Percentiles rank a stretch among this genome's conserved stretches.
Conservation (phyloP, 2,888 invertebrate genomes). For the Acanthococcus lagerstroemiae region DNA sequence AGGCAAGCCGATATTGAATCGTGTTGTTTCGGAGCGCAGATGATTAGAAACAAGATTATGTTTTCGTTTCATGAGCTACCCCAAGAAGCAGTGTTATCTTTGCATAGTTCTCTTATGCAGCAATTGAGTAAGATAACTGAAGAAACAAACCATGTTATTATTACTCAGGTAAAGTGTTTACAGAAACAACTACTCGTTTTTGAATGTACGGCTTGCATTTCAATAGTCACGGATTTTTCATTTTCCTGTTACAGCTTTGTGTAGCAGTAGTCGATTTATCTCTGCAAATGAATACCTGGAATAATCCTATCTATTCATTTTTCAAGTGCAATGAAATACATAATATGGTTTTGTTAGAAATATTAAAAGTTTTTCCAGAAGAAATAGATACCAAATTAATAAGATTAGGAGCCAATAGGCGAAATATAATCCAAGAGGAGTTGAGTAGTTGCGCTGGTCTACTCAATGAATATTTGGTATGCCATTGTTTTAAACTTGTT, state of each 20-base stretch:
- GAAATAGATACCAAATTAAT: constrained; percentile 76
- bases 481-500: not conserved
- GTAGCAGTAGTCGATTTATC: constrained; percentile 88
- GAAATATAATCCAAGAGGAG: constrained; percentile 73
- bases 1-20: constrained; percentile 80
- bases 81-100: constrained; percentile 65
- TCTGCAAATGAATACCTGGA: constrained; percentile 88
- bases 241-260: constrained; percentile 52
- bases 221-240: too few relatives aligned
- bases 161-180: constrained; percentile 62
- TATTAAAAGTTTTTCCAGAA: constrained; percentile 89
- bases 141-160: constrained; percentile 70
- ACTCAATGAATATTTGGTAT: constrained; percentile 65
- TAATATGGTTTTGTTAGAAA: constrained; percentile 73
- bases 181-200: not conserved
- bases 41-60: constrained; percentile 92
- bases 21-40: constrained; percentile 97
- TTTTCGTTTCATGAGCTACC: constrained; percentile 86
- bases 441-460: constrained; percentile 63
- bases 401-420: constrained; percentile 78
- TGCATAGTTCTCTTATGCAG: constrained; percentile 80
- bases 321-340: constrained; percentile 57
- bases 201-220: too few relatives aligned
- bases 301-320: constrained; percentile 73
- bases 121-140: constrained; percentile 73